Base-by-base conservation (phyloP, 2,113 vertebrate species). In the Maylandia zebra region DNA sequence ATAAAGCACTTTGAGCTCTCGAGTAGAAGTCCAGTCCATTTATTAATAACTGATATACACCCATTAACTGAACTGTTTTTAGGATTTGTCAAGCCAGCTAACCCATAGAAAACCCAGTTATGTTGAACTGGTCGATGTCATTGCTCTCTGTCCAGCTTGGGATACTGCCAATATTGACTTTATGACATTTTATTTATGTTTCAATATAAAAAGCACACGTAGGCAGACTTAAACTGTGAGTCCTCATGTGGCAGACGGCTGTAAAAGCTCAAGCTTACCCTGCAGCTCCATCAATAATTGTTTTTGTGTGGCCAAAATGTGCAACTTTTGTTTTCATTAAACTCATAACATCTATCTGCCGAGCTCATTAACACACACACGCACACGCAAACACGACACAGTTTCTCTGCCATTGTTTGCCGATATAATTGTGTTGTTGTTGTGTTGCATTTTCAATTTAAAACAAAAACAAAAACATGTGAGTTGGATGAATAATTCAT, bases 401-500 rank as follows among this genome's bases (percentile, higher is more conserved):
- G n/a, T 86, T 88, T 61, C 78, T 53, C 22, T 78, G 34, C 52
- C 27, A 85, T 71, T 84, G 76, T 91, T 86, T 83, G 55, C 50
- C 13, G 56, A 79, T 83, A 82, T 87, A 85, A 87, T 81, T 92
- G 80, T 91, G 88, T 84, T 80, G 53, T 69, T 41, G 83, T 89
- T 89, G 71, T 88, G 86, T 89, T 87, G 83, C 22, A 76, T 82
- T 88, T 91, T 90, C 84, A 87, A 86, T 89, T 93, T 87, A 78
- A 86, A 85, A 85, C 82, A 90, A 83, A 89, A 90, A 83, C 57
- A 86, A 85, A 90, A 89, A 76, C 78, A 81, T 56, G 50, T 10
- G 5, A 91, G 52, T 64, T 81, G 34, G 55, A 91, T 93, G 89
- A 93, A 93, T 91, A 88, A 94, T 94, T 91, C 34, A 91, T 93